Base-by-base conservation (phyloP, 92 coral and sea anemone genomes). In the Umimayanthus kanabou region DNA sequence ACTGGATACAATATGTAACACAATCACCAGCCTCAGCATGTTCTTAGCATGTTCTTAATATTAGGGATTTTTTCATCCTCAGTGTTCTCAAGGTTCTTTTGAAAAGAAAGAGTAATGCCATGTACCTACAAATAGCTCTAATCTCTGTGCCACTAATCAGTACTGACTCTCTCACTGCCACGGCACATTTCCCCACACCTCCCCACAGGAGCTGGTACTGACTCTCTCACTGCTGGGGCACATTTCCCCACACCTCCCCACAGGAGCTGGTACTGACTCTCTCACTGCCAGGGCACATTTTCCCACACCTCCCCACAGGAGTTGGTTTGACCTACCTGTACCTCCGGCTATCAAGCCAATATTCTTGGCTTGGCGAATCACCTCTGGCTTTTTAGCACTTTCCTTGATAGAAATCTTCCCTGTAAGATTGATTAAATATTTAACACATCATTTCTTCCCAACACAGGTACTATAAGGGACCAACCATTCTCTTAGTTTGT, bases 321-420 rank as follows among this genome's bases (percentile, higher is more conserved):
- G n/a, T 2, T 74, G 23, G 14, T 20, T 39, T 42, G 9, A 75
- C 79, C 15, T 4, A n/a, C 49, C 99, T 93, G 99, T 96, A 14
- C 99, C 99, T 10, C 99, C 99, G 28, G 99, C 98, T 85, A 96
- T 96, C 87, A 96, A 88, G 14, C 99, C 99, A 85, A 96, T 87
- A 1, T 91, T 87, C 53, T 89, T 91, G 74, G 96, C 98, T 1
- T 66, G 90, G 75, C 99, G 96, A 67, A 79, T 85, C 77, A 91
- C 89, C 47, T 83, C 93, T 53, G 98, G 96, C 78, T 91, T 92
- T 83, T 94, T 93, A 13, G 58, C 28, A 61, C 85, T 88, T 93
- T 96, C 99, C 87, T 93, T 95, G 80, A 96, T 86, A 42, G 93
- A 79, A 88, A 96, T 73, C 71, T 87, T 88, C 39, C 99, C 99